These are phyloP conservation scores for Crax fasciolata DNA, from an alignment of 2,797 vertebrate genomes.

Conservation along the genomic window DNA sequence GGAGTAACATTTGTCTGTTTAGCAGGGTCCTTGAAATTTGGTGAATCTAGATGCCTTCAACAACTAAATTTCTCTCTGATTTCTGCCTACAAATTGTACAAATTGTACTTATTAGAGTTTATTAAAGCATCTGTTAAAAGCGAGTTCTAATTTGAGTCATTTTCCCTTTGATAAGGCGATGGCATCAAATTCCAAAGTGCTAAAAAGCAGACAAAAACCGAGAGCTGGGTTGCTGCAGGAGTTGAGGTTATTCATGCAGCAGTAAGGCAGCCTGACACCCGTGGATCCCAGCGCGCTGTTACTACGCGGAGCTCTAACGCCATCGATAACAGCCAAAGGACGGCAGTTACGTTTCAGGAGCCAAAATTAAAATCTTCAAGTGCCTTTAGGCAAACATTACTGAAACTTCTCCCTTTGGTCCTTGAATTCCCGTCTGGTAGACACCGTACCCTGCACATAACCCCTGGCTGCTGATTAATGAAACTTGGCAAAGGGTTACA, in stretches of 20 bases:
- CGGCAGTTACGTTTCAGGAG: constrained; percentile 17
- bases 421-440: constrained; percentile 37
- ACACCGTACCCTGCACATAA: constrained; percentile 46
- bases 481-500: constrained; percentile 43
- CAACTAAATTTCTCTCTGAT: neutral
- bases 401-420: constrained; percentile 27
- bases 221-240: constrained; percentile 31
- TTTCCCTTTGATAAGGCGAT: constrained; percentile 41
- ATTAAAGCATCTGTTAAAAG: constrained; percentile 45
- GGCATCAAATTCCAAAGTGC: constrained; percentile 52
- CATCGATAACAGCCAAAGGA: constrained; percentile 46
- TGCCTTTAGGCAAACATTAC: constrained; percentile 29
- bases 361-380: constrained; percentile 19
- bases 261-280: constrained; percentile 63
- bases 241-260: constrained; percentile 64
- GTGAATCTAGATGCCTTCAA: neutral
- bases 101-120: constrained; percentile 19
- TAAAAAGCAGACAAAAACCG: constrained; percentile 61
- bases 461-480: constrained; percentile 66
- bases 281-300: constrained; percentile 8
- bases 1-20: neutral
- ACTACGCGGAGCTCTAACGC: constrained; percentile 38
- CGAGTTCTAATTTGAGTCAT: constrained; percentile 58
- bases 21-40: neutral
- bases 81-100: constrained; percentile 17